Percentiles rank a stretch among this genome's conserved stretches.
phyloP scores from a whole-genome alignment of 2,888 invertebrate genomes.

The Drosophila crucigera region DNA sequence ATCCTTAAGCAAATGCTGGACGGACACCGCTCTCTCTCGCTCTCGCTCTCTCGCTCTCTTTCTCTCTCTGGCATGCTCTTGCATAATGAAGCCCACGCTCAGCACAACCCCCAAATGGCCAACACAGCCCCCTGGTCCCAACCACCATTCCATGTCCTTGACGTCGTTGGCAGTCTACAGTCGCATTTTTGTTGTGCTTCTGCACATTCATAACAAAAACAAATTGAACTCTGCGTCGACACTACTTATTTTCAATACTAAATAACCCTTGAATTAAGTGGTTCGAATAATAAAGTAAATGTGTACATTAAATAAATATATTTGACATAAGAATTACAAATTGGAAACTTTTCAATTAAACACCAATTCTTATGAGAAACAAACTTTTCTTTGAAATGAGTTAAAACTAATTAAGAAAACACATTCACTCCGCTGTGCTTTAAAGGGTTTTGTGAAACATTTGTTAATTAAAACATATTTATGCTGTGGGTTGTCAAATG shows the following conservation, averaged over 20 bases:
- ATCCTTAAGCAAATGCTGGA: slow-evolving; percentile 51
- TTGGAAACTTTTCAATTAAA: neutral
- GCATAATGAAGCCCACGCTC: slow-evolving; percentile 51
- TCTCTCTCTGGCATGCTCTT: slow-evolving; percentile 29
- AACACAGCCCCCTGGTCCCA: slow-evolving; percentile 9
- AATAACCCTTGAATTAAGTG: too few species aligned
- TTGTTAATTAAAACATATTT: slow-evolving; percentile 49
- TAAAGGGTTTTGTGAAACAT: slow-evolving; percentile 21
- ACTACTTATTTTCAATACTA: slow-evolving; percentile 6
- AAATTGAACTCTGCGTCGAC: slow-evolving; percentile 25
- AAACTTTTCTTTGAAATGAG: neutral
- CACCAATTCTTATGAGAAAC: neutral
- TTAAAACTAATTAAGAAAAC: slow-evolving; percentile 3
- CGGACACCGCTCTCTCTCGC: neutral
- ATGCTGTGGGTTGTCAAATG: slow-evolving; percentile 42
- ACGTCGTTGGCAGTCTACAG: slow-evolving; percentile 45
- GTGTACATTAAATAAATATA: neutral
- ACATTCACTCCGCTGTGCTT: neutral
- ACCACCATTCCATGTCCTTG: slow-evolving; percentile 45
- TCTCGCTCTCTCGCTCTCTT: neutral
- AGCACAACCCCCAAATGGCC: slow-evolving; percentile 19
- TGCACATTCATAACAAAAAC: slow-evolving; percentile 76
- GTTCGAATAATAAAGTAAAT: neutral
- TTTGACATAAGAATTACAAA: neutral
- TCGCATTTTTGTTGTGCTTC: slow-evolving; percentile 80